Evolutionary conservation across 2,113 vertebrate genomes (phyloP).

Genomic region (Sphaerodactylus townsendi): DNA sequence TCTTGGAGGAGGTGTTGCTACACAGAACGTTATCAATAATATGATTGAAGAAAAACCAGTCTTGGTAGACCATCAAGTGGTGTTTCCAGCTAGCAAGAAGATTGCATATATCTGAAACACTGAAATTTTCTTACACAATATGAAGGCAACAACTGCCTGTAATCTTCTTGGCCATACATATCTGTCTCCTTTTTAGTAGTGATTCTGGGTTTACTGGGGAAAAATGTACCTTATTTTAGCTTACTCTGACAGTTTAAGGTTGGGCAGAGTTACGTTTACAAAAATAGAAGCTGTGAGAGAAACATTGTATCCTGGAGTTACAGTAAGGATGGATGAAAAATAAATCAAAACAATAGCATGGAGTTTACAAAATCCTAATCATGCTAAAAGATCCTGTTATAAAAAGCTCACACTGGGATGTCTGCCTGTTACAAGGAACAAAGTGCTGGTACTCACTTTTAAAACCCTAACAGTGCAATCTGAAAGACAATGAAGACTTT

Average conservation of each 20-base stretch:
- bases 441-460: no score
- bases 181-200: background rate
- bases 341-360: background rate
- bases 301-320: background rate
- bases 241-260: background rate
- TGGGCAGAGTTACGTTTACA: background rate
- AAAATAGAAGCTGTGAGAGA: background rate
- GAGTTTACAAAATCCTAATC: background rate
- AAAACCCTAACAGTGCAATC: no score
- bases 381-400: no score
- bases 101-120: constrained; percentile 23
- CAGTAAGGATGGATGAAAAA: background rate
- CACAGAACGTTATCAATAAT: constrained; percentile 51
- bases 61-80: constrained; percentile 2
- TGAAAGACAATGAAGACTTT: no score
- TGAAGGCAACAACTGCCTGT: background rate
- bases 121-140: background rate
- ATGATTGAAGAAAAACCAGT: constrained; percentile 46
- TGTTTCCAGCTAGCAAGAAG: constrained; percentile 25
- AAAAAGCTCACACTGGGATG: no score
- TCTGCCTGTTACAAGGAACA: no score
- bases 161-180: background rate
- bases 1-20: constrained; percentile 47
- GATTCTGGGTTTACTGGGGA: background rate
- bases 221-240: background rate